Base-by-base conservation (phyloP, 2,888 invertebrate genomes). In the Nesidiocoris tenuis region DNA sequence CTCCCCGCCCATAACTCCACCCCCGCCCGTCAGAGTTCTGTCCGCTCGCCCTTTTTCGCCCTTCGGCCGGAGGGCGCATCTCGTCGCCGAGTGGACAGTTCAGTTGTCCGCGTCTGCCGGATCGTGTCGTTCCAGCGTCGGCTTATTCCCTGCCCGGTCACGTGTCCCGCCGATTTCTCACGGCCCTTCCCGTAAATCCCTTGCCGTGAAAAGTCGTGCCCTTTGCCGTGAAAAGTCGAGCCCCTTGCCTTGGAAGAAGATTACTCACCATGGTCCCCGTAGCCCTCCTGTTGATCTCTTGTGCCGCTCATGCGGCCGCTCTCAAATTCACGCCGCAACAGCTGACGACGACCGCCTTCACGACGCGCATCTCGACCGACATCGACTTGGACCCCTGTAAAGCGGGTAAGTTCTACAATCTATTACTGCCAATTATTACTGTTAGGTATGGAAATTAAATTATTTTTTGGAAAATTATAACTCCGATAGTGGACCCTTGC, bases 341-440 rank as follows among this genome's bases (percentile, higher is more conserved):
- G 82, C 84, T 93, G 79, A 83, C 90, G 81, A 87, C 84, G 74
- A 86, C 84, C 74, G 85, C 86, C 79, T 93, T 91, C 81, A 88
- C 90, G 63, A 86, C 86, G 78, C 90, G 89, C 82, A 87, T 89
- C 77, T 92, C 91, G 61, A 87, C 87, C 79, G 94, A 94, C 83
- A 84, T 91, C 79, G 91, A 94, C 83, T 85, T 92, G 87, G 94
- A 94, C 85, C 91, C 94, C 75, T 94, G 94, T 85, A 94, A 94
- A 87, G 91, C 93, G 83, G 91, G 94, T 94, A 85, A 89, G 90
- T 85, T 77, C 75, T 75, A 17, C 7, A 54, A 16, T 12, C 7
- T 16, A 54, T 54, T 54, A 54, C 54, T 54, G 16, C 54, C 16
- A 54, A 54, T 54, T 12, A 54, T 54, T 54, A 12, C 16, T 54